phyloP scores from a whole-genome alignment of 30 jellyfish, hydroid and myxozoan species.

The Mastigias papua region DNA sequence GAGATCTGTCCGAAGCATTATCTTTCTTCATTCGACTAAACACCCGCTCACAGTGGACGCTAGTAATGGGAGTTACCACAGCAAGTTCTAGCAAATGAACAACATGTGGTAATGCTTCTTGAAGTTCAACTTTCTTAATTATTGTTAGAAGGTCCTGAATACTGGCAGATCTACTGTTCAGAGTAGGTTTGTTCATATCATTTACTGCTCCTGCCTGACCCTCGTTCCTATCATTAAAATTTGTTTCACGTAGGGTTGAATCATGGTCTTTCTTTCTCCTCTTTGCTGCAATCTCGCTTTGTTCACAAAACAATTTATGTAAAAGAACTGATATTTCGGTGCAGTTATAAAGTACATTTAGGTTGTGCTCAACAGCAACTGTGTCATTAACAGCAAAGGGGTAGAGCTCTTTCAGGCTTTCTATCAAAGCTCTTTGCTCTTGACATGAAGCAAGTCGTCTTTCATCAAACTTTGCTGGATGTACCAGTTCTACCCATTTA shows the following conservation, averaged over 20 bases:
- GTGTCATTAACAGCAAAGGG: conserved; percentile 61
- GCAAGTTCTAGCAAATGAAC: conserved; percentile 23
- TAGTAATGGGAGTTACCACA: conserved; percentile 19
- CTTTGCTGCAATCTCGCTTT: no score
- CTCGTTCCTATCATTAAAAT: not conserved
- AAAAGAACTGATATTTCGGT: conserved; percentile 20
- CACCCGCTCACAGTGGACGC: no score
- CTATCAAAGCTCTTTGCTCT: conserved; percentile 48
- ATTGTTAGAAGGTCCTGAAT: no score
- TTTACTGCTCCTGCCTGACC: not conserved
- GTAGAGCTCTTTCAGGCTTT: conserved; percentile 17
- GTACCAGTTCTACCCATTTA: conserved; percentile 55
- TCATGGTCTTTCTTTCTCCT: conserved; percentile 11
- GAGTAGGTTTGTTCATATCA: conserved; percentile 1
- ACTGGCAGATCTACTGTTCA: conserved; percentile 27
- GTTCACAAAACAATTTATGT: no score
- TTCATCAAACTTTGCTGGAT: conserved; percentile 34
- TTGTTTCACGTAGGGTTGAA: not conserved
- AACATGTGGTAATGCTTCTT: conserved; percentile 42
- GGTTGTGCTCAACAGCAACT: conserved; percentile 37
- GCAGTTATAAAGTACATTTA: conserved; percentile 41
- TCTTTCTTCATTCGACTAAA: no score
- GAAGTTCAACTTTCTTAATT: conserved; percentile 25
- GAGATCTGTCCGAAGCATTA: no score
- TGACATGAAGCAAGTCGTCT: conserved; percentile 19